Evolutionary conservation across 2,113 vertebrate species (phyloP), one percentile per base, ranked within the genome.

Genomic region (Falcunculus frontatus): DNA sequence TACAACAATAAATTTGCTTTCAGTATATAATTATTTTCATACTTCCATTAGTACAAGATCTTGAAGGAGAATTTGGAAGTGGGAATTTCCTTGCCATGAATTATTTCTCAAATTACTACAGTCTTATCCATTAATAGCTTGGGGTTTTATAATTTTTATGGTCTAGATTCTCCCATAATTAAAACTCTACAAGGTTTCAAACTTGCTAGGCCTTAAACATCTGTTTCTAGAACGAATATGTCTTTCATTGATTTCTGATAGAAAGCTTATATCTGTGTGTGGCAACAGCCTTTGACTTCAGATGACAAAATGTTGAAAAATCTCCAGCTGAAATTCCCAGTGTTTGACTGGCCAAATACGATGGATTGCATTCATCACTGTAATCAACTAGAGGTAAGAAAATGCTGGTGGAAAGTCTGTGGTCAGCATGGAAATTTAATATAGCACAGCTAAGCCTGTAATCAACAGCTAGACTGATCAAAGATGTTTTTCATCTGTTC

Each of bases 241-340:
- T 63, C 32, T 53, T 55, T 75, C 0, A 0, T 30, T 57, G 30
- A 10, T 37, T 91, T 68, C 42, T 17, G 1, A 18, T 42, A 14
- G 41, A 82, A 79, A 64, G 22, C 25, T 69, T 78, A 7, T n/a
- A 33, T 57, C 39, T 63, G 9, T 37, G 2, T 76, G 42, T 80
- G 21, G 44, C 56, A 59, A 23, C 23, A 83, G 49, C 30, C 8
- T 39, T 50, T 69, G 52, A 67, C 50, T 87, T 74, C 20, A 64
- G 57, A 18, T 74, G 41, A 78, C 16, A 62, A 72, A 86, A 35
- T 26, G 4, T 16, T 77, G 55, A 81, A 78, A 84, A 88, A 30
- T 65, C 16, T 17, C 20, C 17, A n/a, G 16, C 33, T 81, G 73
- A 57, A 92, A 75, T 78, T 67, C 35, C 37, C 26, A 11, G 22